These are phyloP conservation scores for Lithodes maja DNA, from an alignment of 2,888 invertebrate genomes.

Conservation along the genomic window DNA sequence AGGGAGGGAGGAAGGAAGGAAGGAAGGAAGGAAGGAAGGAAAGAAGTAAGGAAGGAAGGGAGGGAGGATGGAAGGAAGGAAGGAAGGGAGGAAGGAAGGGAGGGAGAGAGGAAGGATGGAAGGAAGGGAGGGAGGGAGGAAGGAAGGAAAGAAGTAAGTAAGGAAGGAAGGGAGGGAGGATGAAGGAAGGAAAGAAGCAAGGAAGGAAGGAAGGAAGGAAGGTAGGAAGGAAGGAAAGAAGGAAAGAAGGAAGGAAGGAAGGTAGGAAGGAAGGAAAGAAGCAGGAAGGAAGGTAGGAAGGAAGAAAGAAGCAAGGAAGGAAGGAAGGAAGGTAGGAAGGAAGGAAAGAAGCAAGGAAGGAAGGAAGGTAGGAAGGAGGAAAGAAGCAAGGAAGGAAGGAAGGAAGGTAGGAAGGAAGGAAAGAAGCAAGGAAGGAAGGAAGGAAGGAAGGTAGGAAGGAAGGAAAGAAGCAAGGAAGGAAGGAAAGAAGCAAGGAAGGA, in stretches of 20 bases:
- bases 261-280: background rate
- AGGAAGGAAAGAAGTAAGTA: background rate
- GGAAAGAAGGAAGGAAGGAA: background rate
- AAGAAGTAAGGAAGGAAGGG: background rate
- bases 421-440: constrained; percentile 12
- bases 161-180: background rate
- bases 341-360: background rate
- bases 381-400: constrained; percentile 3
- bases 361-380: background rate
- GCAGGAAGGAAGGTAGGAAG: background rate
- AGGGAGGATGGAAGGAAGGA: background rate
- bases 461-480: background rate
- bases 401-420: constrained; percentile 12
- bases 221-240: background rate
- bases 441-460: background rate
- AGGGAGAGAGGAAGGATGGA: constrained; percentile 11
- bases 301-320: background rate
- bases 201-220: background rate
- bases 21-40: background rate
- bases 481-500: background rate
- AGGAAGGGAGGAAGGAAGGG: constrained; percentile 10
- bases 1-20: background rate
- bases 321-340: background rate
- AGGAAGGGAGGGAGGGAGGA: background rate
- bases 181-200: background rate